A percentile compares a stretch with the other conserved stretches of the same genome.
These are phyloP conservation scores for Enteromius paludinosus DNA, from an alignment of 2,797 vertebrate genomes.

Conservation along the genomic window DNA sequence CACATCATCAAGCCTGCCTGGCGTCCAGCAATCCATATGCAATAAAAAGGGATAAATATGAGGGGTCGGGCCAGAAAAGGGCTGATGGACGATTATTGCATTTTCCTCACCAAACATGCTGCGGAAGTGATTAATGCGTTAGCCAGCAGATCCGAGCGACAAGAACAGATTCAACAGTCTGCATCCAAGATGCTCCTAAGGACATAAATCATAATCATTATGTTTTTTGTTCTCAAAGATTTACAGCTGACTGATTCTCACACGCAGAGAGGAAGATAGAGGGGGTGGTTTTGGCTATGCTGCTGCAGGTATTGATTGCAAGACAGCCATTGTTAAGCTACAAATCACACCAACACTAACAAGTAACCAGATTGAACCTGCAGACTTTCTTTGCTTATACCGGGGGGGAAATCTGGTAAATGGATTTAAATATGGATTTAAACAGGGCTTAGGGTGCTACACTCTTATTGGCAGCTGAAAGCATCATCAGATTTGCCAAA, in stretches of 20 bases:
- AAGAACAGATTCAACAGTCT: conserved; percentile 64
- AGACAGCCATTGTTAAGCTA: conserved; percentile 8
- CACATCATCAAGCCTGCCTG: conserved; percentile 65
- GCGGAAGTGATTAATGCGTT: conserved; percentile 69
- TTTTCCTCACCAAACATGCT: conserved; percentile 63
- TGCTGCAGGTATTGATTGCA: conserved; percentile 14
- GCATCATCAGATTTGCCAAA: not conserved
- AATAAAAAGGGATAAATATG: conserved; percentile 69
- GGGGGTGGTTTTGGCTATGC: not conserved
- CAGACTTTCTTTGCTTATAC: not conserved
- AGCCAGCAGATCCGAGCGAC: conserved; percentile 59
- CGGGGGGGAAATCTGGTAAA: not conserved
- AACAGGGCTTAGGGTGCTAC: not conserved
- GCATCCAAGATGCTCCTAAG: conserved; percentile 67
- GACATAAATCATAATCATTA: conserved; percentile 83
- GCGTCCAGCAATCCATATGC: conserved; percentile 44
- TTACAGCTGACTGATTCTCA: conserved; percentile 74
- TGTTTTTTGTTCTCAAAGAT: conserved; percentile 69
- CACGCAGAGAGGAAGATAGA: conserved; percentile 64
- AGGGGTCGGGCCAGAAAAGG: conserved; percentile 58
- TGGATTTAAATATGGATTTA: not conserved
- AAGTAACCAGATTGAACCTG: conserved; percentile 10
- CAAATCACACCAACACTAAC: conserved; percentile 13
- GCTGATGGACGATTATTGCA: conserved; percentile 67
- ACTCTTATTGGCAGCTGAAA: not conserved